Percentiles rank a stretch among this genome's conserved stretches.
Conservation (phyloP, 1,140 invertebrate genomes). For the Caenorhabditis brenneri region DNA sequence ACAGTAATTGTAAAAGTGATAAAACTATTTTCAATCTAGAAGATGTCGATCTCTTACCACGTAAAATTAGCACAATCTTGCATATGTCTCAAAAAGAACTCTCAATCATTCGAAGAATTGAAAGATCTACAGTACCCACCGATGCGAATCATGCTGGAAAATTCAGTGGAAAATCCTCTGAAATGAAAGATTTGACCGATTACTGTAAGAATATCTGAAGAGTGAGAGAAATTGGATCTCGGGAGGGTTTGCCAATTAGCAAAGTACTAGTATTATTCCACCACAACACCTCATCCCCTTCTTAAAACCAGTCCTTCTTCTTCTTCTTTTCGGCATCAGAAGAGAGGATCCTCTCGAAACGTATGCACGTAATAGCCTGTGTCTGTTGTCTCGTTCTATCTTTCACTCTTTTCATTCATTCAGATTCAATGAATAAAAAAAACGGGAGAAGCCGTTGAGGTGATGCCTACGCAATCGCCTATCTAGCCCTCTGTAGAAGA, state of each 20-base stretch:
- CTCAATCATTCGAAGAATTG: no score
- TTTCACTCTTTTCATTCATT: conserved; percentile 28
- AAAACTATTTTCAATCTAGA: no score
- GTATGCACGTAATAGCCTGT: conserved; percentile 42
- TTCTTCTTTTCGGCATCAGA: conserved; percentile 8
- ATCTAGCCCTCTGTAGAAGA: conserved; percentile 10
- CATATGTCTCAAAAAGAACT: no score
- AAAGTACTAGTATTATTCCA: conserved; percentile 28
- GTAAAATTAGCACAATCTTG: no score
- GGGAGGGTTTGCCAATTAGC: conserved; percentile 34
- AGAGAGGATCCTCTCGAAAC: conserved; percentile 27
- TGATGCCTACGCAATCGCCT: conserved; percentile 31
- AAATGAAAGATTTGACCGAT: background rate
- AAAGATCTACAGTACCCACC: background rate
- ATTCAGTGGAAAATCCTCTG: no score
- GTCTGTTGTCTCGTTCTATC: conserved; percentile 29
- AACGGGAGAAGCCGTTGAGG: conserved; percentile 26
- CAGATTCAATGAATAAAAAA: background rate
- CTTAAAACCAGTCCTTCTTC: conserved; percentile 11
- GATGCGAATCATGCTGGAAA: background rate
- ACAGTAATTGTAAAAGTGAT: no score
- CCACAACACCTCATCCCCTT: background rate
- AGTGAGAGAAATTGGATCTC: conserved; percentile 31
- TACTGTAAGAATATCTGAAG: background rate
- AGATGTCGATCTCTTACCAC: no score